Percentiles rank a stretch among this genome's conserved stretches.
phyloP scores from a whole-genome alignment of 2,113 vertebrate species.

The Eulemur rufifrons region DNA sequence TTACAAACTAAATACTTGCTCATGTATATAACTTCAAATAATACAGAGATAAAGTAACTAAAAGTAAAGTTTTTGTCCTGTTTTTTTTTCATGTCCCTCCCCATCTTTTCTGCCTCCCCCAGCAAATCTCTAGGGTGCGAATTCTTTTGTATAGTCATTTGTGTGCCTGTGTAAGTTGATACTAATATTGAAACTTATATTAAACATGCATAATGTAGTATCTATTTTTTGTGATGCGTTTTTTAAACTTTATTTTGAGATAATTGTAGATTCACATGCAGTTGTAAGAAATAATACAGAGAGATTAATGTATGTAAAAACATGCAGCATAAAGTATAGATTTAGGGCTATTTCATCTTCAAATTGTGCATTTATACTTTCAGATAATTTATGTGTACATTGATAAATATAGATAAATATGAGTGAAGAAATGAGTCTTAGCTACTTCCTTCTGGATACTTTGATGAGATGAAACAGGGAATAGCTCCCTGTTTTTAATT shows the following conservation, averaged over 20 bases:
- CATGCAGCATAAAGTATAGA: background rate
- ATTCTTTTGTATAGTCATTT: background rate
- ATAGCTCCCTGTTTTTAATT: background rate
- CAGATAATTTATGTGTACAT: background rate
- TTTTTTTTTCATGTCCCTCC: background rate
- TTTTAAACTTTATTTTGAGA: background rate
- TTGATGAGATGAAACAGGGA: background rate
- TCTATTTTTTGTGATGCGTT: background rate
- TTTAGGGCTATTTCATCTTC: background rate
- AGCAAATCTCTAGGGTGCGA: background rate
- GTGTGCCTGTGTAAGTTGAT: background rate
- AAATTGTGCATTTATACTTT: background rate
- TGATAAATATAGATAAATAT: background rate
- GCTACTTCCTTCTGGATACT: background rate
- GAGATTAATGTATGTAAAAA: background rate
- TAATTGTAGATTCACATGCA: background rate
- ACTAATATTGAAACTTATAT: background rate
- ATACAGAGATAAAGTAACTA: background rate
- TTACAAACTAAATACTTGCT: background rate
- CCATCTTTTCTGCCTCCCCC: background rate
- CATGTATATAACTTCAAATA: slow-evolving; percentile 11
- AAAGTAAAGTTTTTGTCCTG: background rate
- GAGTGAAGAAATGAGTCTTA: background rate
- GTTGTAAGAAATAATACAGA: background rate
- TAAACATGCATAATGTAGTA: background rate